Evolutionary conservation across 2,113 vertebrate species (phyloP).

Genomic region (Myotis lucifugus): DNA sequence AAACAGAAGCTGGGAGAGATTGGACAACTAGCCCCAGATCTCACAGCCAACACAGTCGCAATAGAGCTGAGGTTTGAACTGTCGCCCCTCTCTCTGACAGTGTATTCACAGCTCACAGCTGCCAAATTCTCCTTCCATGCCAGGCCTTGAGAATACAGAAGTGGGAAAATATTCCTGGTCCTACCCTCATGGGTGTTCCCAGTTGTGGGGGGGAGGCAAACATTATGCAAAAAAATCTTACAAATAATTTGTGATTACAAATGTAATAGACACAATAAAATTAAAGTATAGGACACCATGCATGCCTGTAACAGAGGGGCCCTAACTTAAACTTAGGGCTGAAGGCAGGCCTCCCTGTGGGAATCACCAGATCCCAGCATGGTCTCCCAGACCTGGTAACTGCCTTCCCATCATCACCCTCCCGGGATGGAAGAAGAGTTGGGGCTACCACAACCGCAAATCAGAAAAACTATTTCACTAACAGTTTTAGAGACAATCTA

Average conservation of each 20-base stretch:
- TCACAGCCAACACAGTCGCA: not conserved
- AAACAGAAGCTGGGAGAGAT: not conserved
- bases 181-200: not conserved
- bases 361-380: not conserved
- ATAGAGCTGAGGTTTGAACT: not conserved
- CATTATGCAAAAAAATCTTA: not conserved
- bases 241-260: not conserved
- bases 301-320: not conserved
- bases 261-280: not conserved
- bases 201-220: not conserved
- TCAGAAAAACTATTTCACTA: not conserved
- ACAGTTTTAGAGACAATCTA: not conserved
- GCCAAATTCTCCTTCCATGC: not conserved
- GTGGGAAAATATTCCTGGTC: not conserved
- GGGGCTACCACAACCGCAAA: not conserved
- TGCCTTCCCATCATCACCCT: not conserved
- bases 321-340: not conserved
- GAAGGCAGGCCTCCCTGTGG: not conserved
- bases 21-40: not conserved
- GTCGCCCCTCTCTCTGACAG: not conserved
- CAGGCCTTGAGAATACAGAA: not conserved
- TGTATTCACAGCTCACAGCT: too few species aligned
- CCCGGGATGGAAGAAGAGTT: not conserved
- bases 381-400: not conserved
- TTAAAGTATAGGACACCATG: not conserved